These are phyloP conservation scores for Lingula anatina DNA, from an alignment of 2,888 invertebrate species.

Conservation along the genomic window DNA sequence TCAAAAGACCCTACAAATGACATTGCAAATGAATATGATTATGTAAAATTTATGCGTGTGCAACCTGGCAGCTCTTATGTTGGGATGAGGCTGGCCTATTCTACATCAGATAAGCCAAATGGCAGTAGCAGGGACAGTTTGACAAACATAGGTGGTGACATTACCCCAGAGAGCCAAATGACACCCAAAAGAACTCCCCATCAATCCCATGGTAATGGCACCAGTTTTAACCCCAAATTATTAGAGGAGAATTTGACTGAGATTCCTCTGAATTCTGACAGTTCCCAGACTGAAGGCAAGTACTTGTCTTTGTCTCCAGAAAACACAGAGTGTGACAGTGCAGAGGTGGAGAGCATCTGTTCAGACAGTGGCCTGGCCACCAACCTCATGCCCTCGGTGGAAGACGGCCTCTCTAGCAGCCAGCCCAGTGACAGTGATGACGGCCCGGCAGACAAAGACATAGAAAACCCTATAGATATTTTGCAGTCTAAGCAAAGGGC, in stretches of 20 bases:
- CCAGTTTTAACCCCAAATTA: too few species aligned
- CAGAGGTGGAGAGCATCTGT: conserved; percentile 68
- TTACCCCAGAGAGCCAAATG: neutral
- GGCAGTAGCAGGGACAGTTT: conserved; percentile 22
- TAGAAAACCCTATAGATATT: conserved; percentile 63
- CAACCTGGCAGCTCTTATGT: conserved; percentile 68
- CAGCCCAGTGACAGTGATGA: conserved; percentile 84
- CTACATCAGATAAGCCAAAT: conserved; percentile 36
- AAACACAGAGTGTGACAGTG: conserved; percentile 87
- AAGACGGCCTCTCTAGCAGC: conserved; percentile 89
- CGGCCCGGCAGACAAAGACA: conserved; percentile 54
- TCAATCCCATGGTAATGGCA: too few species aligned
- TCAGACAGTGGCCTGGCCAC: conserved; percentile 41
- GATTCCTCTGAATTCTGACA: conserved; percentile 54
- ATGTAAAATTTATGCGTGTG: conserved; percentile 47
- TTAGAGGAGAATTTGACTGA: conserved; percentile 46
- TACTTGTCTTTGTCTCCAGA: conserved; percentile 88
- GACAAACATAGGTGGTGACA: conserved; percentile 20
- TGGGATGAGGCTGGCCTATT: conserved; percentile 65
- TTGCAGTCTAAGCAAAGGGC: conserved; percentile 57
- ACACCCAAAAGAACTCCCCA: neutral
- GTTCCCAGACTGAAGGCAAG: conserved; percentile 55
- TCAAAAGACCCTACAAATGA: conserved; percentile 20
- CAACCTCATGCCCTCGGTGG: conserved; percentile 75
- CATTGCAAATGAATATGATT: conserved; percentile 49